These are phyloP conservation scores for Myotis myotis DNA, from an alignment of 2,797 vertebrate species.

Conservation along the genomic window DNA sequence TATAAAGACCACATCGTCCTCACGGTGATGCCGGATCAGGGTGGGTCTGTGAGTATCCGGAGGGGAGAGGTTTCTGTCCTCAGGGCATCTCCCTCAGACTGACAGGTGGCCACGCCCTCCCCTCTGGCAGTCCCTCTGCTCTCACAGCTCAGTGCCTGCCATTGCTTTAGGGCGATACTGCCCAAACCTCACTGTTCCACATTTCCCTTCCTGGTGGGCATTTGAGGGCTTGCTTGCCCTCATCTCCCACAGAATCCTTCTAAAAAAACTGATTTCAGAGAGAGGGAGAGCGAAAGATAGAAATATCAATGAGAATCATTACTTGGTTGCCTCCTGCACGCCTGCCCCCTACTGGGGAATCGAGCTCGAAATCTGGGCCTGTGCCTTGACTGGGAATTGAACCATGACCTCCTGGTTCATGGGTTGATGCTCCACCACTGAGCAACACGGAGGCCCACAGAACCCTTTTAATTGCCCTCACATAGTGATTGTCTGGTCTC, in stretches of 20 bases:
- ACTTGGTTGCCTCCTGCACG: no score
- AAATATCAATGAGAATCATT: no score
- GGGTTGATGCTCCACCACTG: no score
- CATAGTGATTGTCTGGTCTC: neutral
- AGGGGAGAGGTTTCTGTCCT: neutral
- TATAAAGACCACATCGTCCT: conserved; percentile 90
- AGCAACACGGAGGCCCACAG: no score
- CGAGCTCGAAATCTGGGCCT: no score
- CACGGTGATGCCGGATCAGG: conserved; percentile 87
- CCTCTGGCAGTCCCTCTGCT: neutral
- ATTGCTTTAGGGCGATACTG: neutral
- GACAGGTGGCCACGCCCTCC: neutral
- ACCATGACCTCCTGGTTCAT: no score
- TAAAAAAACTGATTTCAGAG: no score
- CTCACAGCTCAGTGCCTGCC: neutral
- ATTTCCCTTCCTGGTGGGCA: neutral
- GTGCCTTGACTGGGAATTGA: no score
- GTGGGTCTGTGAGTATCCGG: conserved; percentile 85
- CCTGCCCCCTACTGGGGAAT: no score
- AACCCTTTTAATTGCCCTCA: neutral
- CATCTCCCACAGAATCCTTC: neutral
- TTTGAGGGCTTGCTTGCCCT: neutral
- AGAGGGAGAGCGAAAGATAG: no score
- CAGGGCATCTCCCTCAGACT: neutral
- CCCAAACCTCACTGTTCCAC: neutral